Conservation (phyloP, 1,140 invertebrate species). For the Bombus picipes region DNA sequence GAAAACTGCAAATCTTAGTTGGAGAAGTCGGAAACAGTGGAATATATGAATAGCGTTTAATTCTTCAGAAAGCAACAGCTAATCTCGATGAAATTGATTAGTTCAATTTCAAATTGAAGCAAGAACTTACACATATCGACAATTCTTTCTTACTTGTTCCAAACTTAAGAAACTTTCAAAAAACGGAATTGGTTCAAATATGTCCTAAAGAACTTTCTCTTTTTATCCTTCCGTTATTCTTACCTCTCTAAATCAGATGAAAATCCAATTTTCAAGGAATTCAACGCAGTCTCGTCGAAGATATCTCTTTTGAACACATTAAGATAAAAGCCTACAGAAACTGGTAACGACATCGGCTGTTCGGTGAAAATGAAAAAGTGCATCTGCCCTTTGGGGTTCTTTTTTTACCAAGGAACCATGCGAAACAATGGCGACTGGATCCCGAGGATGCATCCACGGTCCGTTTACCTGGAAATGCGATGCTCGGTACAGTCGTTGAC, state of each 20-base stretch:
- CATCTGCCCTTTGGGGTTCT: conserved; percentile 11
- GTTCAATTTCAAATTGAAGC: no score
- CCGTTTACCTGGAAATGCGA: conserved; percentile 57
- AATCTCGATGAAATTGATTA: no score
- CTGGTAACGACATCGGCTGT: not conserved
- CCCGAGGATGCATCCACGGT: conserved; percentile 48
- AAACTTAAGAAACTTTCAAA: no score
- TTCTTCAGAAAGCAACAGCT: no score
- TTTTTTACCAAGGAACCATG: not conserved
- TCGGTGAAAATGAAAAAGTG: conserved; percentile 21
- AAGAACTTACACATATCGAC: not conserved
- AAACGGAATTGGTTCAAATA: not conserved
- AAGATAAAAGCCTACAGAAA: not conserved
- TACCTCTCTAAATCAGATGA: not conserved
- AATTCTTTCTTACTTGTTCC: not conserved
- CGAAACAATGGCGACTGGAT: conserved; percentile 43
- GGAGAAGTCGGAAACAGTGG: not conserved
- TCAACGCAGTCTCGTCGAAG: not conserved
- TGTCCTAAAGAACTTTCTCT: not conserved
- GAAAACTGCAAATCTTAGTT: not conserved
- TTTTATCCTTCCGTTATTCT: not conserved
- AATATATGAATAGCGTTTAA: no score
- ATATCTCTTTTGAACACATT: not conserved
- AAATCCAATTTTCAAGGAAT: not conserved
- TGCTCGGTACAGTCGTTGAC: conserved; percentile 69